These are phyloP conservation scores for Upupa epops DNA, from an alignment of 2,113 vertebrate genomes.

Conservation along the genomic window DNA sequence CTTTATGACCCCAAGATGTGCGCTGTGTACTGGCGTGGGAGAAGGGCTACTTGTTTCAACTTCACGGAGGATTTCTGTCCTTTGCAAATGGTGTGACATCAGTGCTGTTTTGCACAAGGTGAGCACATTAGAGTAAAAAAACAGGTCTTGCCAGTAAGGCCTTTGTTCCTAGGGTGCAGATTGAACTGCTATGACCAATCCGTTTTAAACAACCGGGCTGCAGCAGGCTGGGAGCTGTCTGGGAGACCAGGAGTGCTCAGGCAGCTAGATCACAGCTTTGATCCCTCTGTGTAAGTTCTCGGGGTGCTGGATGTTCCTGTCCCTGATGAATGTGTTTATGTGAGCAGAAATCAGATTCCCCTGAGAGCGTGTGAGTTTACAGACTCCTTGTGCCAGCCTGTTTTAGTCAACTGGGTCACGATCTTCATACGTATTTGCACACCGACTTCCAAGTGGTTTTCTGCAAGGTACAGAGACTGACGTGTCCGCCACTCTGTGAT, in stretches of 20 bases:
- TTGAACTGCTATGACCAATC: background rate
- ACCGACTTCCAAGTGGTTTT: background rate
- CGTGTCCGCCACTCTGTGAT: background rate
- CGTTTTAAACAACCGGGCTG: background rate
- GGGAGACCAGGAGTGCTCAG: background rate
- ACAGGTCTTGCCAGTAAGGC: background rate
- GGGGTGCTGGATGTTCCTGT: background rate
- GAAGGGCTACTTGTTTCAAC: background rate
- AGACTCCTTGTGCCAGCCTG: background rate
- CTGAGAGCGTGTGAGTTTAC: accelerated
- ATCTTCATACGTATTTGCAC: background rate
- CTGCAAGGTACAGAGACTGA: background rate
- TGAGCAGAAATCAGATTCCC: background rate
- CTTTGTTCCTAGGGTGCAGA: background rate
- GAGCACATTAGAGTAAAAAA: background rate
- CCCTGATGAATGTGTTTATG: background rate
- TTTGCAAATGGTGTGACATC: background rate
- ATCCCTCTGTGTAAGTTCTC: background rate
- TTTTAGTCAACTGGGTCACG: background rate
- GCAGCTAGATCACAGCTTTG: background rate
- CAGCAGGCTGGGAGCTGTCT: background rate
- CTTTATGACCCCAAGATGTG: background rate
- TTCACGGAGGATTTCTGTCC: constrained; percentile 12
- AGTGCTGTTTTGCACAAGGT: background rate
- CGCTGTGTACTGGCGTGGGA: background rate